Evolutionary conservation across 2,797 vertebrate genomes (phyloP), one percentile per base, ranked within the genome.

Genomic region (Todus mexicanus): DNA sequence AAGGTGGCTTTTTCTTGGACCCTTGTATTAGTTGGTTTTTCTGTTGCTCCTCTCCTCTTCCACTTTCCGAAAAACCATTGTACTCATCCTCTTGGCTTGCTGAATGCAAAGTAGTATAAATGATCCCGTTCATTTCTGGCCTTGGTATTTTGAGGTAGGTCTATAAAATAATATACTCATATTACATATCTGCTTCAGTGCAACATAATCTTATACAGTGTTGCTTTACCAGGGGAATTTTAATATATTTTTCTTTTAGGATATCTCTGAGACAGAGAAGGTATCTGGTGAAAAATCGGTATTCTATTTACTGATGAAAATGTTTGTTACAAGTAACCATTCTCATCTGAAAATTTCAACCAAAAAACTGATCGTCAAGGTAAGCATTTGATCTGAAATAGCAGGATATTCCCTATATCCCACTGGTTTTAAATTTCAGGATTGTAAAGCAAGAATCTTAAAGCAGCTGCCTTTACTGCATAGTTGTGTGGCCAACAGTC

Each of bases 221-320:
- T 43, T 75, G 47, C 23, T 54, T 5, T 66, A 43, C 20, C 33
- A 54, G 74, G 25, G 23, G 13, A 56, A 60, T 81, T 73, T 68
- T 66, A 81, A 77, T 68, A 3, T 23, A 8, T 72, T 81, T 90
- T 78, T 83, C 73, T 82, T 90, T 40, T 66, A 99, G 99, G 98
- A 99, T 79, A 63, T 97, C 47, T 93, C 96, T 16, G 98, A 98
- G 61, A 51, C 96, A n/a, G 98, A 98, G 26, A 96, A 97, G 6
- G 51, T 93, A 4, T 94, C 97, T 84, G 98, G 97, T 42, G 98
- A 99, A 89, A 98, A 98, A 92, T 99, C 99, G 0, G 98, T 99
- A 6, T 98, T 99, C 92, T 99, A 98, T 94, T 97, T 99, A 79
- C 96, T 99, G 68, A 98, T 99, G 96, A 99, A 99, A 97, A 99